Evolutionary conservation across 2,888 invertebrate genomes (phyloP), one percentile per base, ranked within the genome.

Genomic region (Aquatica leii): DNA sequence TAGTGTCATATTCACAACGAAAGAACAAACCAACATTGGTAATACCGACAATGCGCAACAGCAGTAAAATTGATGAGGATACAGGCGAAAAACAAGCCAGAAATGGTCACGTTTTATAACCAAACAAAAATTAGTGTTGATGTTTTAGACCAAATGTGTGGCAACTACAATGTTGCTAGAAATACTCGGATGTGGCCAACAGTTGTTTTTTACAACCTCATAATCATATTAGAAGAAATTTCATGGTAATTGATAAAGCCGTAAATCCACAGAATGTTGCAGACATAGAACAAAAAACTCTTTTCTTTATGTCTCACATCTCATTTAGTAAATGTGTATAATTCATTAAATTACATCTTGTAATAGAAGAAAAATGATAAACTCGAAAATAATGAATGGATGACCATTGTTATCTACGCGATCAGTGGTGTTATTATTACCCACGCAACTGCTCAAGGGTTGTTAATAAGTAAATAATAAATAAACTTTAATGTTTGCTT

Each of bases 1-100:
- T 37, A 37, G 37, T 37, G 37, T 37, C 37, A 12, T 37, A 37
- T 37, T 37, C 37, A 37, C 37, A 37, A 37, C 37, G 37, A 37
- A 37, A 37, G 9, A 37, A 37, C 37, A 37, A 37, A 37, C 2
- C 37, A 37, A 37, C 37, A 37, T 37, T 37, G 37, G 37, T 37
- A n/a, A 37, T 37, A 37, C 9, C 37, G 11, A 37, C 37, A 37
- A 37, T 37, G 37, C 12, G 9, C 37, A 37, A 37, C 37, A 37
- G 12, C 31, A 37, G 11, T 37, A 37, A 37, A 37, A 37, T 37
- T 37, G 37, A 37, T 6, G 6, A 24, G 6, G 24, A 24, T 24
- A 24, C 24, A 24, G 24, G 24, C 24, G 24, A 24, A 24, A 24
- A 24, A 24, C 4, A 24, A 24, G 24, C 24, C 24, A 6, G 24